Conservation (phyloP, 2,888 invertebrate genomes). For the Adelognathus sp. region DNA sequence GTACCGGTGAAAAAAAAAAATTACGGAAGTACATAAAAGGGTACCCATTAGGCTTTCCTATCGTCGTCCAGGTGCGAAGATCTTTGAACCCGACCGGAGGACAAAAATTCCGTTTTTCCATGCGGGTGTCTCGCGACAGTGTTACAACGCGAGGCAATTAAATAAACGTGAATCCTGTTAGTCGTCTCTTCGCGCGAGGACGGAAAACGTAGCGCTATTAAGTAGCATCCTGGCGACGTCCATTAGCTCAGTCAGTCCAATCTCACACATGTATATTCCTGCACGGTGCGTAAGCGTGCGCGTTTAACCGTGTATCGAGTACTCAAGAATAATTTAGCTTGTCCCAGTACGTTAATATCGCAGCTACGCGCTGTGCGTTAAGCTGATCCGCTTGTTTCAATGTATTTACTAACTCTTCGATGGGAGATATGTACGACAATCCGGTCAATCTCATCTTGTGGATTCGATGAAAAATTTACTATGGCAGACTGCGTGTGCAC, state of each 20-base stretch:
- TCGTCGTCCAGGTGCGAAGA: background rate
- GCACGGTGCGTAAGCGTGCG: constrained; percentile 20
- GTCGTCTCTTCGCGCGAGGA: constrained; percentile 1
- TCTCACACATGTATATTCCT: constrained; percentile 4
- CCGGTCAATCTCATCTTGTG: constrained; percentile 9
- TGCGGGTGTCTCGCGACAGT: background rate
- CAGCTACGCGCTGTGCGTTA: background rate
- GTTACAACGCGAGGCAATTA: background rate
- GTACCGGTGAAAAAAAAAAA: background rate
- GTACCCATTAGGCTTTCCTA: background rate
- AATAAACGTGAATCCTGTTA: background rate
- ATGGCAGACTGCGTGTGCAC: background rate
- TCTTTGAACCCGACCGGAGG: background rate
- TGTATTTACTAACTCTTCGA: background rate
- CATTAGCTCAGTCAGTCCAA: constrained; percentile 52
- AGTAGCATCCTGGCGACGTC: constrained; percentile 42
- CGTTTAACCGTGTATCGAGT: background rate
- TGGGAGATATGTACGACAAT: background rate
- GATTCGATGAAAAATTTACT: background rate
- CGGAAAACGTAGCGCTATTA: constrained; percentile 18
- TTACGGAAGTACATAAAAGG: background rate
- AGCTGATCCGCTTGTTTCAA: background rate
- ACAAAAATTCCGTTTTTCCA: background rate
- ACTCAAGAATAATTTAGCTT: constrained; percentile 4
- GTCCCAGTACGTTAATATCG: background rate